Base-by-base conservation (phyloP, 1,140 invertebrate genomes). In the Papilio xuthus region DNA sequence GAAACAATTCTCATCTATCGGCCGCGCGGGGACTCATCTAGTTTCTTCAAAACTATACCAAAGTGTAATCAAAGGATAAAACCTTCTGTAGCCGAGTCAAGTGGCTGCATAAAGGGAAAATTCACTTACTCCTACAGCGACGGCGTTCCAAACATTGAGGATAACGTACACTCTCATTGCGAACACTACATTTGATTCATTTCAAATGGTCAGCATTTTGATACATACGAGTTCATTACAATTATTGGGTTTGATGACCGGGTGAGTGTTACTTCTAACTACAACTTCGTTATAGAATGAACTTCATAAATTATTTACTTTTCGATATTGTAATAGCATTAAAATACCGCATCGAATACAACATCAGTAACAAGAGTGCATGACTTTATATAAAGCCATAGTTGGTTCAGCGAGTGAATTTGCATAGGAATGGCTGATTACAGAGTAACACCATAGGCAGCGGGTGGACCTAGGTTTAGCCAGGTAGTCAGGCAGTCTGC, bases 391-490 rank as follows among this genome's bases (percentile, higher is more conserved):
- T 93, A 92, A 92, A 92, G 90, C 90, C 90, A 89, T 93, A 93
- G 90, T 91, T 89, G 91, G 88, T 92, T 88, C 89, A 91, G 90
- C 85, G 87, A 87, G 83, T 84, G 89, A 90, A 93, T 93, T 92
- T 92, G 90, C 91, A 93, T 92, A 89, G 91, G 91, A 93, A 93
- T 93, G 90, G 91, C 87, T 89, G 91, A 93, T 93, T 92, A 90
- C 86, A 87, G 89, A 89, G 87, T 85, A 82, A 85, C 85, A 89
- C 85, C 86, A 89, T 91, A 91, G 90, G 89, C 90, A 80, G 80
- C 78, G 78, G 79, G 47, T 80, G 86, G 89, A 89, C 85, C 87
- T 86, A 87, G 90, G 82, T 88, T 84, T 85, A 87, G 84, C 81
- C 86, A 89, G 89, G 87, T 89, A 89, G 77, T 79, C 80, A 70